Percentiles rank a stretch among this genome's conserved stretches.
Evolutionary conservation across 1,140 invertebrate genomes (phyloP).

Genomic region (Aphaenogaster floridana): DNA sequence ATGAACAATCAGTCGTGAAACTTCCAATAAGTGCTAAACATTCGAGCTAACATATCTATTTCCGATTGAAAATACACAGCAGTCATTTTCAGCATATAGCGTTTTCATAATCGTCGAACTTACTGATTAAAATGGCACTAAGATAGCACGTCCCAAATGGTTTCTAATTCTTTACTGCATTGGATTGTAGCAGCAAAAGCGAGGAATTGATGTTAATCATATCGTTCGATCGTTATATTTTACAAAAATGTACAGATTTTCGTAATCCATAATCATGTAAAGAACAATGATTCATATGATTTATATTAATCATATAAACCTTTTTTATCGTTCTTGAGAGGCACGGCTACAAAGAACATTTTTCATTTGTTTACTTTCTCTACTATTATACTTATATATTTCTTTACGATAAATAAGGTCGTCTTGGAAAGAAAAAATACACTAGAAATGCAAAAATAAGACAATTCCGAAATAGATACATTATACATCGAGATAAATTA

Average conservation of each 20-base stretch:
- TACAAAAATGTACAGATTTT: neutral
- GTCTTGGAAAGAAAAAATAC: neutral
- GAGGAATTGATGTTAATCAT: constrained; percentile 8
- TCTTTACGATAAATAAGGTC: neutral
- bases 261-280: neutral
- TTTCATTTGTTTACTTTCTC: constrained; percentile 1
- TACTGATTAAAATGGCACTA: constrained; percentile 66
- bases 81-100: neutral
- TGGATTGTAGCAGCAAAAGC: neutral
- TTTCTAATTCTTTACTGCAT: neutral
- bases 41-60: constrained; percentile 30
- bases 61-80: neutral
- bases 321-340: neutral
- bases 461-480: neutral
- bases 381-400: neutral
- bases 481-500: neutral
- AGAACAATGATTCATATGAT: neutral
- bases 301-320: neutral
- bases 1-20: constrained; percentile 60
- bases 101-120: constrained; percentile 64
- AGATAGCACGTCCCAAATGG: constrained; percentile 47
- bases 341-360: neutral
- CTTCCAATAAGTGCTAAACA: neutral
- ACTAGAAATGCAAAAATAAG: neutral
- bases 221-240: neutral